A percentile compares a stretch with the other conserved stretches of the same genome.
These are phyloP conservation scores for Pseudochirops corinnae DNA, from an alignment of 2,797 vertebrate species.

Conservation along the genomic window DNA sequence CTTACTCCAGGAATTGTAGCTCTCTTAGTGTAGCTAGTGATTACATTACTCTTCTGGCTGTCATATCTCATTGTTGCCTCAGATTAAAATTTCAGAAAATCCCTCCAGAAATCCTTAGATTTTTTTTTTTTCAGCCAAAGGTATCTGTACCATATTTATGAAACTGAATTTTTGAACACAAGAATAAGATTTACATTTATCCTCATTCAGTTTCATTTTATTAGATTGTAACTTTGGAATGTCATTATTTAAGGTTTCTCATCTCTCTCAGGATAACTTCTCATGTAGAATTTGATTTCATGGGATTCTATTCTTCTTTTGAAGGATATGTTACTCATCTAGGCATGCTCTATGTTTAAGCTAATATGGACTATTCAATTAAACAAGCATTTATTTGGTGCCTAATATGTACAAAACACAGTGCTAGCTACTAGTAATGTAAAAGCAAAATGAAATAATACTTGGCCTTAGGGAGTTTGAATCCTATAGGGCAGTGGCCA, in stretches of 20 bases:
- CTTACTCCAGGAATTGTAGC: not conserved
- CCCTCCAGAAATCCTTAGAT: not conserved
- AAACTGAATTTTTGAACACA: not conserved
- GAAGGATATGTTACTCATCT: not conserved
- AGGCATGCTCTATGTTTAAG: not conserved
- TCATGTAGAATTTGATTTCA: not conserved
- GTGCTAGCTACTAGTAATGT: not conserved
- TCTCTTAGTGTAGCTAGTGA: not conserved
- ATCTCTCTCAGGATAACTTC: not conserved
- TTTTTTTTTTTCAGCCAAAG: not conserved
- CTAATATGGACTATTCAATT: not conserved
- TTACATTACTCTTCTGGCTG: not conserved
- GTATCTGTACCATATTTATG: not conserved
- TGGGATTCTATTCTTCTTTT: not conserved
- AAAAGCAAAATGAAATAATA: not conserved
- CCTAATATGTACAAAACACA: not conserved
- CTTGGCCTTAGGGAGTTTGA: not conserved
- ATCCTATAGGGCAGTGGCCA: not conserved
- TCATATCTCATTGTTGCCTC: not conserved
- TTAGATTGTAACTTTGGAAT: not conserved
- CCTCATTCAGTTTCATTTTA: not conserved
- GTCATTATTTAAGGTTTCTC: not conserved
- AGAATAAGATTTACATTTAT: not conserved
- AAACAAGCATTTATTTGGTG: not conserved
- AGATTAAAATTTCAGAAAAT: not conserved